Conservation (phyloP, 2,888 invertebrate species). For the Therioaphis trifolii region DNA sequence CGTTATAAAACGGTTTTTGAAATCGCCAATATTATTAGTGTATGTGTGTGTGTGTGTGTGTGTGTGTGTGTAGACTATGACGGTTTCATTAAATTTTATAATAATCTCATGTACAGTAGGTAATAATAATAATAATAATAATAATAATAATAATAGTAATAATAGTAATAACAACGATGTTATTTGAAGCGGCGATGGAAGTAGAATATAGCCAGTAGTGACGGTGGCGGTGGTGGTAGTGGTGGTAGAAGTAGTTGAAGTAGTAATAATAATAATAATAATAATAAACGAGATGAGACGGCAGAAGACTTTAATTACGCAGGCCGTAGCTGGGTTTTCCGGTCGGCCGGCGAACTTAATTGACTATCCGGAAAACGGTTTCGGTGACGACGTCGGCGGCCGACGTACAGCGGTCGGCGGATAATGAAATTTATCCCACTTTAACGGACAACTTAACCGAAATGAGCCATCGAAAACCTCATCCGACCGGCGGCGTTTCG, state of each 20-base stretch:
- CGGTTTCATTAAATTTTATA: slow-evolving; percentile 30
- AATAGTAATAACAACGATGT: neutral
- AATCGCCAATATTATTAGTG: slow-evolving; percentile 28
- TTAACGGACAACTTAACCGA: slow-evolving; percentile 2
- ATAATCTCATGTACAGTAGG: neutral
- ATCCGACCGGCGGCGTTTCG: neutral
- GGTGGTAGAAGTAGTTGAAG: neutral
- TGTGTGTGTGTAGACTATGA: too few relatives aligned
- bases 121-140: slow-evolving; percentile 19
- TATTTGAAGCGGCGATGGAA: neutral
- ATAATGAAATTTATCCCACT: slow-evolving; percentile 39
- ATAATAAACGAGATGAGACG: slow-evolving; percentile 29
- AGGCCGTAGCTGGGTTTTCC: slow-evolving; percentile 1
- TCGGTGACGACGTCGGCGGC: neutral
- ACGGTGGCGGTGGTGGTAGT: neutral
- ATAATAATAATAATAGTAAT: neutral
- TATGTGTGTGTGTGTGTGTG: too few relatives aligned
- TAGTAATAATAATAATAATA: neutral
- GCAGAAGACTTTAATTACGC: slow-evolving; percentile 18
- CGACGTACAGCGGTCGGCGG: slow-evolving; percentile 3
- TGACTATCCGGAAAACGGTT: slow-evolving; percentile 29
- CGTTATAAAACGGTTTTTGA: neutral
- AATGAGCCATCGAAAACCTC: neutral
- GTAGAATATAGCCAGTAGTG: neutral
- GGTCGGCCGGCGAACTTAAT: slow-evolving; percentile 23